phyloP scores from a whole-genome alignment of 1,140 invertebrate species.

The Drosophila repleta region DNA sequence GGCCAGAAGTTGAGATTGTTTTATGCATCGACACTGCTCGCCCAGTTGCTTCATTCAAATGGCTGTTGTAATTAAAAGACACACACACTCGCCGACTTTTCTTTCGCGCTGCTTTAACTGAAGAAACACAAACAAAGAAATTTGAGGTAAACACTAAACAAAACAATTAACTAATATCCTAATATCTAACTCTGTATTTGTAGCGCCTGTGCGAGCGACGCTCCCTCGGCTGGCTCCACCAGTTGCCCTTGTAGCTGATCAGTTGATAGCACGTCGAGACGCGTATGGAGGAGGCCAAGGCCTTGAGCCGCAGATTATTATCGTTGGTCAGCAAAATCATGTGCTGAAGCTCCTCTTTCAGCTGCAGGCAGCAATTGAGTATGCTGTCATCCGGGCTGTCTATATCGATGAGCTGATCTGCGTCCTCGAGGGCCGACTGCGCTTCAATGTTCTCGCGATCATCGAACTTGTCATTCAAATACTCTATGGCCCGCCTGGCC shows the following conservation, averaged over 20 bases:
- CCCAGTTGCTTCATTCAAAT: slow-evolving; percentile 13
- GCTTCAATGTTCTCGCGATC: slow-evolving; percentile 44
- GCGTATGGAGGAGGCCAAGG: slow-evolving; percentile 54
- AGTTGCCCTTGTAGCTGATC: background rate
- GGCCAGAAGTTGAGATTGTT: slow-evolving; percentile 39
- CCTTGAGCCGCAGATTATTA: slow-evolving; percentile 71
- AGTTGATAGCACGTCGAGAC: slow-evolving; percentile 33
- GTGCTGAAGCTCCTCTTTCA: slow-evolving; percentile 47
- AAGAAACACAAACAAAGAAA: background rate
- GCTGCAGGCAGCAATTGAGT: slow-evolving; percentile 74
- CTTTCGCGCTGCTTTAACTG: background rate
- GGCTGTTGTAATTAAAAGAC: slow-evolving; percentile 29
- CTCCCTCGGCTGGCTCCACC: background rate
- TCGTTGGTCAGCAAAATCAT: slow-evolving; percentile 70
- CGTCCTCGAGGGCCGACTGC: slow-evolving; percentile 61
- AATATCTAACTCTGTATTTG: background rate
- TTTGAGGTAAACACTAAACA: background rate
- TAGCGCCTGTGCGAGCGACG: background rate
- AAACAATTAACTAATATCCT: background rate
- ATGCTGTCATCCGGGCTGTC: slow-evolving; percentile 68
- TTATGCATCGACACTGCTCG: slow-evolving; percentile 26
- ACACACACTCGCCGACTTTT: background rate
- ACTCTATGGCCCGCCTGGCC: slow-evolving; percentile 67
- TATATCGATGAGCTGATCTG: slow-evolving; percentile 54
- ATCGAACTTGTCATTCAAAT: slow-evolving; percentile 63